Evolutionary conservation across 2,797 vertebrate genomes (phyloP), one percentile per base, ranked within the genome.

Genomic region (Erethizon dorsatum): DNA sequence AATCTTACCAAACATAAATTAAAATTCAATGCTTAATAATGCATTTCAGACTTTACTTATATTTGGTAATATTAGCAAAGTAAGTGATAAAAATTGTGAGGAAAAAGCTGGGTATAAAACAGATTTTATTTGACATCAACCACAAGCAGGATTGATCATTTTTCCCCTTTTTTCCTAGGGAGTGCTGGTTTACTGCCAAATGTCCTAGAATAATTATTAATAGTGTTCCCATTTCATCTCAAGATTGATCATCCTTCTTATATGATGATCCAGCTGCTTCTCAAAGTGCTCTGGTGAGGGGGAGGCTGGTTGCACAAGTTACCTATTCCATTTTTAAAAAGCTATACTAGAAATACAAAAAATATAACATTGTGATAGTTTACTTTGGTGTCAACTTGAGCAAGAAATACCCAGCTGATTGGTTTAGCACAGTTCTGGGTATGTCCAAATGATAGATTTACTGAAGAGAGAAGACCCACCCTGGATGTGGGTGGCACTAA

Each of bases 51-150:
- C 20, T 83, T 63, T 28, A 73, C 8, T 15, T 20, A 50, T 6
- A 61, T 47, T 84, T 90, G 56, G n/a, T 65, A 84, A 79, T 47
- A 90, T 37, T 41, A 80, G 28, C 13, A 80, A 95, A 95, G 73
- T 61, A 90, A 93, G 41, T 52, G 86, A 50, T 54, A 93, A 86
- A 88, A 83, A 50, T 3, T 33, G 8, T 28, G 52, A 56, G 15
- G 17, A 87, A 79, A 80, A 41, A 41, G 18, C 10, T 82, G 75
- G 82, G 26, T 47, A 82, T 82, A 63, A 85, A 93, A 57, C 14
- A 45, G 47, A 86, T 17, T 61, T n/a, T 18, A 12, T 54, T 13
- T 3, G 85, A 85, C 33, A 17, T 90, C 31, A 84, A 22, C 37
- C 69, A 67, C 6, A 63, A 33, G 59, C n/a, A 95, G 11, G 31